Percentiles rank a stretch among this genome's conserved stretches.
phyloP scores from a whole-genome alignment of 2,113 vertebrate genomes.

The Copsychus sechellarum region DNA sequence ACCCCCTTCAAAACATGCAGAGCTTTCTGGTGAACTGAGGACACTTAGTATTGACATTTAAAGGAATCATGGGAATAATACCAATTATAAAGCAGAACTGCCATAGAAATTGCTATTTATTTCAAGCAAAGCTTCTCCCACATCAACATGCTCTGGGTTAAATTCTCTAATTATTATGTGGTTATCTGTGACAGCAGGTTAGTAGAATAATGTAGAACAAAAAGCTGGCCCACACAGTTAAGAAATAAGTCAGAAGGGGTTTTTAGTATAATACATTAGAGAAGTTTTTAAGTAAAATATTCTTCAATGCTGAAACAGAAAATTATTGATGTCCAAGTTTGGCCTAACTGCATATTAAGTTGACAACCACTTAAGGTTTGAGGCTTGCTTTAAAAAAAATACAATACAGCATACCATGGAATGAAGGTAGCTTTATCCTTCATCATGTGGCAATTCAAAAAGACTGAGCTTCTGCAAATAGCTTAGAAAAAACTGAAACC shows the following conservation, averaged over 20 bases:
- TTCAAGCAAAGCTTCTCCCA: background rate
- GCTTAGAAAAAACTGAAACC: background rate
- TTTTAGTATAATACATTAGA: background rate
- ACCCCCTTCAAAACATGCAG: conserved; percentile 9
- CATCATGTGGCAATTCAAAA: background rate
- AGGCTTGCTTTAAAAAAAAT: background rate
- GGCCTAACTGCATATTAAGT: background rate
- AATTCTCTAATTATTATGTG: background rate
- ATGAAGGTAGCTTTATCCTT: background rate
- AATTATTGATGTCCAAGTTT: background rate
- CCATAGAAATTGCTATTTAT: background rate
- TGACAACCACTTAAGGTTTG: background rate
- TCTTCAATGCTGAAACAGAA: background rate
- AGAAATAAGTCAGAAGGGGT: background rate
- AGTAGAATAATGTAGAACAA: background rate
- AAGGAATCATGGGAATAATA: background rate
- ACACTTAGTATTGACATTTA: background rate
- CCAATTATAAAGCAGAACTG: background rate
- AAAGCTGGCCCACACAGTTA: background rate
- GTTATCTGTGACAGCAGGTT: background rate
- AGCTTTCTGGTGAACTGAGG: conserved; percentile 68
- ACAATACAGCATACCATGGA: background rate
- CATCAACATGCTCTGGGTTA: background rate
- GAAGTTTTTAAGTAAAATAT: background rate
- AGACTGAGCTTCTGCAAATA: background rate